Percentiles rank a stretch among this genome's conserved stretches.
These are phyloP conservation scores for Callipepla squamata DNA, from an alignment of 2,113 vertebrate genomes.

Conservation along the genomic window DNA sequence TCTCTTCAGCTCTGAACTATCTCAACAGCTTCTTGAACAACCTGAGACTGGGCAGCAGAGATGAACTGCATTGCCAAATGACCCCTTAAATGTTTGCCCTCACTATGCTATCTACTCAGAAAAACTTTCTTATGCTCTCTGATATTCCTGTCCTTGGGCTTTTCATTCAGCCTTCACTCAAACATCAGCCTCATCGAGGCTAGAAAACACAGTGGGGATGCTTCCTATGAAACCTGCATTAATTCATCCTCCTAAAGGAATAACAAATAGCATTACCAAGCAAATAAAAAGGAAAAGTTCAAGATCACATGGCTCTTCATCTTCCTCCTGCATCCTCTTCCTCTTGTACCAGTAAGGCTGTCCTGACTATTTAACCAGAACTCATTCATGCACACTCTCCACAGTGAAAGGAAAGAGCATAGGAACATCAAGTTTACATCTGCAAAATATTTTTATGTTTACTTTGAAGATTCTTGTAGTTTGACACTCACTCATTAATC, in stretches of 20 bases:
- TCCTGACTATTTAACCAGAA: not conserved
- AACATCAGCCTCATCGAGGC: not conserved
- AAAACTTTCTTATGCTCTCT: not conserved
- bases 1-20: not conserved
- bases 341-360: not conserved
- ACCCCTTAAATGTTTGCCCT: not conserved
- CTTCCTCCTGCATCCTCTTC: not conserved
- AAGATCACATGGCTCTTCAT: not conserved
- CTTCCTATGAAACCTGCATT: not conserved
- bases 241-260: not conserved
- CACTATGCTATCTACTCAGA: not conserved
- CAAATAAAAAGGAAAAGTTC: constrained; percentile 6
- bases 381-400: not conserved
- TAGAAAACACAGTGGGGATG: not conserved
- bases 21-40: not conserved
- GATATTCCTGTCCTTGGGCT: not conserved
- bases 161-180: not conserved
- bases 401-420: not conserved
- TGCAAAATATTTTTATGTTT: not conserved
- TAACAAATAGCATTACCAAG: not conserved
- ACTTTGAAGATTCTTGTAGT: not conserved
- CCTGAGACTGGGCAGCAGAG: not conserved
- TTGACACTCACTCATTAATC: not conserved
- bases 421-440: not conserved
- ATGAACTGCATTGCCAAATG: not conserved